Base-by-base conservation (phyloP, 2,113 vertebrate species). In the Pelecanoides urinatrix region DNA sequence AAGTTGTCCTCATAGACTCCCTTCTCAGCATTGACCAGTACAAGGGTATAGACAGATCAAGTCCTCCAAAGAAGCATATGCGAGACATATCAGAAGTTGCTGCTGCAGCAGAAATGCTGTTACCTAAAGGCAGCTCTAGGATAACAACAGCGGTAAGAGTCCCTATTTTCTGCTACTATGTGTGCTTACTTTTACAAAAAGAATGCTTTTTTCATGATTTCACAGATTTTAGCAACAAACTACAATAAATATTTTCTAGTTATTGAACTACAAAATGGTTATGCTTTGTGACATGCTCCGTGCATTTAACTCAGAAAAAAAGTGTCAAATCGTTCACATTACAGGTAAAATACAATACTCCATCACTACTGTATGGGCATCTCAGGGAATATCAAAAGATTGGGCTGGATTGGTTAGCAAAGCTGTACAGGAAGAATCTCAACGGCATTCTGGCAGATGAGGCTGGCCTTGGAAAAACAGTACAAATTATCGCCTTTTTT, bases 401-500 rank as follows among this genome's bases (percentile, higher is more conserved):
- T 53, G 99, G 99, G 36, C 98, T 99, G 26, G 99, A 99, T 81
- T 99, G 99, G 99, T 91, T 99, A 76, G 98, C 98, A 68, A 99
- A 98, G 67, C 98, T 99, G 25, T 97, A 99, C 96, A 99, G 98
- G 94, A 99, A 99, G 93, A 98, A 98, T 87, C 98, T 99, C 67
- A 99, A 99, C 36, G 99, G 99, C 65, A 99, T 99, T 93, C 95
- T 99, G 71, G 99, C 99, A 36, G 99, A 99, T 84, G 99, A 99
- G 92, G 98, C 99, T 0, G 99, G 99, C 4, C 97, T 98, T 78
- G 99, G 99, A 78, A 99, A 99, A 97, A 99, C 99, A 1, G 98
- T 99, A 27, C 99, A 99, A 96, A 99, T 99, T 13, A 99, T 99
- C 30, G 99, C 99, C n/a, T 99, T 99, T 95, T 98, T 99, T 97